Evolutionary conservation across 1,140 invertebrate species (phyloP).

Genomic region (Hylyphantes graminicola): DNA sequence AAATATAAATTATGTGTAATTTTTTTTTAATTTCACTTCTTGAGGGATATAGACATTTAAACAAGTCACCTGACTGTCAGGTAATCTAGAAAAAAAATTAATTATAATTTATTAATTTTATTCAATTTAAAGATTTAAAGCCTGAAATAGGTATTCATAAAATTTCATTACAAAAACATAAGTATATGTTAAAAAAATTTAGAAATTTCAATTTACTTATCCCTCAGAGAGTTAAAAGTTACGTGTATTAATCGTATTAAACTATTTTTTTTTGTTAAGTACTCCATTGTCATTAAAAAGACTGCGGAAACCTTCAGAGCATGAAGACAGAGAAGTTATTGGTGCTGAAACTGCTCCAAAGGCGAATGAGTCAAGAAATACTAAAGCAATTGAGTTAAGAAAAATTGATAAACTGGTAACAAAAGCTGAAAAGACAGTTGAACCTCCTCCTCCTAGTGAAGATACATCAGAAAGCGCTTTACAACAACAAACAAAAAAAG

Average conservation of each 20-base stretch:
- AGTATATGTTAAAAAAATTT: neutral
- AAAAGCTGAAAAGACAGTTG: conserved; percentile 29
- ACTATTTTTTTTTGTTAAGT: conserved; percentile 1
- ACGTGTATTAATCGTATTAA: too few relatives aligned
- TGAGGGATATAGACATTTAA: too few relatives aligned
- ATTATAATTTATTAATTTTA: neutral
- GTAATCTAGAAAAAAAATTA: neutral
- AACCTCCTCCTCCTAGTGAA: conserved; percentile 2
- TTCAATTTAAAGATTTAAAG: too few relatives aligned
- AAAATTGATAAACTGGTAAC: neutral
- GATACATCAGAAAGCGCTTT: conserved; percentile 27
- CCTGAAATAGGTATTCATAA: neutral
- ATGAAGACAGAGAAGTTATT: conserved; percentile 6
- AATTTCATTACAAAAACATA: neutral
- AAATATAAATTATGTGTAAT: too few relatives aligned
- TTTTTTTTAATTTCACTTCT: too few relatives aligned
- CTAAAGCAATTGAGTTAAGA: too few relatives aligned
- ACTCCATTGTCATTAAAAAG: neutral
- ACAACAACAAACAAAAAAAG: conserved; percentile 31
- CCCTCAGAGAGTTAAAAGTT: too few relatives aligned
- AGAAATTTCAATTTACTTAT: too few relatives aligned
- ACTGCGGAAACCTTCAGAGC: conserved; percentile 3
- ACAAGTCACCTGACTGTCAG: too few relatives aligned
- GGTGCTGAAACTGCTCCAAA: conserved; percentile 3
- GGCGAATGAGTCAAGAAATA: too few relatives aligned